A percentile compares a stretch with the other conserved stretches of the same genome.
Evolutionary conservation across 2,888 invertebrate species (phyloP).

Genomic region (Brachyptera risi): DNA sequence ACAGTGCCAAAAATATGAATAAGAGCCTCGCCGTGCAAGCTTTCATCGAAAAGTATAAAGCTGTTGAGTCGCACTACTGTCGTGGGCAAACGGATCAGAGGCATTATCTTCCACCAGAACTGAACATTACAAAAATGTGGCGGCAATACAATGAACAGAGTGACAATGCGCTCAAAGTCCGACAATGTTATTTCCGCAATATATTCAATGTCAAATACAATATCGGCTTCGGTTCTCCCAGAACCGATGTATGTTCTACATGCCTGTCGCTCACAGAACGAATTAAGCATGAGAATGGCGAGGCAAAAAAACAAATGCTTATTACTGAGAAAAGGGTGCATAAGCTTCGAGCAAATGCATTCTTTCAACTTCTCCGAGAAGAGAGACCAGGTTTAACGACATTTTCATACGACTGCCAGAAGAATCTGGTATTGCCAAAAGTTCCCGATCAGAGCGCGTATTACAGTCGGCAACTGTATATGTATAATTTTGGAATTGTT

Average conservation of each 20-base stretch:
- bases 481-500: conserved; percentile 30
- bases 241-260: conserved; percentile 26
- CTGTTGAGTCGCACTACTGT: conserved; percentile 24
- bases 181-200: conserved; percentile 6
- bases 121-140: conserved; percentile 28
- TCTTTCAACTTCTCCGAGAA: conserved; percentile 7
- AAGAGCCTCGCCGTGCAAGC: neutral
- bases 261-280: conserved; percentile 26
- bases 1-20: neutral
- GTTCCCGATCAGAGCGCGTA: conserved; percentile 33
- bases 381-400: conserved; percentile 2
- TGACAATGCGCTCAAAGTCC: conserved; percentile 7
- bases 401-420: conserved; percentile 24
- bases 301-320: conserved; percentile 15
- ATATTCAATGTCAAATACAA: conserved; percentile 8
- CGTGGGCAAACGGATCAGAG: conserved; percentile 21
- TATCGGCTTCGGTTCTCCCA: conserved; percentile 1
- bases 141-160: conserved; percentile 16
- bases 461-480: conserved; percentile 32
- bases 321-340: conserved; percentile 10
- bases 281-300: conserved; percentile 20
- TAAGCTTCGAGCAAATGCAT: conserved; percentile 9
- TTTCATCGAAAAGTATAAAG: neutral
- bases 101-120: conserved; percentile 25
- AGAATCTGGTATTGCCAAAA: conserved; percentile 30